A percentile compares a stretch with the other conserved stretches of the same genome.
phyloP scores from a whole-genome alignment of 2,113 vertebrate genomes.

The Sarotherodon lohbergeri region DNA sequence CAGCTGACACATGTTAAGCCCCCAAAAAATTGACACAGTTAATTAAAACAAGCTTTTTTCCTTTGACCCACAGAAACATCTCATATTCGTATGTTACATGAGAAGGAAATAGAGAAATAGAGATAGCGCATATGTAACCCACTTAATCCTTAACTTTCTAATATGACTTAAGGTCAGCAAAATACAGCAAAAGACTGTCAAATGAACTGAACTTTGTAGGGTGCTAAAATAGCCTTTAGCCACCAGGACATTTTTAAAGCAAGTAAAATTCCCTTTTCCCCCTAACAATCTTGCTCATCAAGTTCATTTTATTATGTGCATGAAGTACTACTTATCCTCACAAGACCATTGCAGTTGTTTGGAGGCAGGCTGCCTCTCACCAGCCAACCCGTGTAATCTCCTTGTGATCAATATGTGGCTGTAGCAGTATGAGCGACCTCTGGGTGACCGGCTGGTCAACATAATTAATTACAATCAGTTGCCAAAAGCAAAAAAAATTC shows the following conservation, averaged over 20 bases:
- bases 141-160: not conserved
- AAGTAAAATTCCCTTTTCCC: not conserved
- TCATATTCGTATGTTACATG: not conserved
- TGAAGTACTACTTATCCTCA: not conserved
- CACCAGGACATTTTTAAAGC: not conserved
- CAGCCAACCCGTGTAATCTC: not conserved
- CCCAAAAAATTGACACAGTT: not conserved
- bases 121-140: rapidly evolving
- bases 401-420: not conserved
- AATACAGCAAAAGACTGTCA: not conserved
- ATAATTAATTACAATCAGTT: not conserved
- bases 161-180: not conserved
- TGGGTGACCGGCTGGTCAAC: not conserved
- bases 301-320: not conserved
- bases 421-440: not conserved
- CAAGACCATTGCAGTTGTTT: not conserved
- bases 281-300: not conserved
- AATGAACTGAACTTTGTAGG: not conserved
- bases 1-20: not conserved
- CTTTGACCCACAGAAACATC: not conserved
- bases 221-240: not conserved
- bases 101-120: not conserved
- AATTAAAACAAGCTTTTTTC: not conserved
- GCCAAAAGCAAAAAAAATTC: not conserved
- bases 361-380: not conserved